A percentile compares a stretch with the other conserved stretches of the same genome.
Evolutionary conservation across 2,888 invertebrate species (phyloP).

Genomic region (Lypha dubia): DNA sequence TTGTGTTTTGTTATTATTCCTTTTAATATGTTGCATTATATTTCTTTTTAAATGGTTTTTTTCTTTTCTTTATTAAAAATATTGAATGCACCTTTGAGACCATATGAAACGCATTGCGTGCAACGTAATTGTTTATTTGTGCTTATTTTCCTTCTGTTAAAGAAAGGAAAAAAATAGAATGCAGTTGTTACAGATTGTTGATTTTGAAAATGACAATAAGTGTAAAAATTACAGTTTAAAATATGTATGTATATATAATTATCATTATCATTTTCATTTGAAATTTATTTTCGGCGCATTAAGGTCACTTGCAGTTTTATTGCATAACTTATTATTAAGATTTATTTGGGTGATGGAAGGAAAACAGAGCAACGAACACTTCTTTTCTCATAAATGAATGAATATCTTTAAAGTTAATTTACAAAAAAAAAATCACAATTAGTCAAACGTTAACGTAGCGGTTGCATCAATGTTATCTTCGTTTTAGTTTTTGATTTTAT

Average conservation of each 20-base stretch:
- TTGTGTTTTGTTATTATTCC: no score
- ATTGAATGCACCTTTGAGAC: not conserved
- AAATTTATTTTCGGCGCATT: slow-evolving; percentile 7
- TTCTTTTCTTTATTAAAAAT: no score
- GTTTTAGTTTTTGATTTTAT: not conserved
- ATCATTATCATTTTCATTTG: slow-evolving; percentile 26
- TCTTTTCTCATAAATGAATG: no score
- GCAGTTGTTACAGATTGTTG: slow-evolving; percentile 79
- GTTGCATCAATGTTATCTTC: not conserved
- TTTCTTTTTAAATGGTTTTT: no score
- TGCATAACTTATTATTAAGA: not conserved
- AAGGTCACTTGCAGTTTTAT: slow-evolving; percentile 43
- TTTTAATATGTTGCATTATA: no score
- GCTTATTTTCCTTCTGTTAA: slow-evolving; percentile 2
- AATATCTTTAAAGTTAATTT: not conserved
- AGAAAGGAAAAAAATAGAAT: not conserved
- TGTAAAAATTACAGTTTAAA: not conserved
- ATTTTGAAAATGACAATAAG: slow-evolving; percentile 79
- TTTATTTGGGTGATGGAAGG: not conserved
- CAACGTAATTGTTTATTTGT: slow-evolving; percentile 11
- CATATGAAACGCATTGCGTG: slow-evolving; percentile 47
- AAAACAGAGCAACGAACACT: not conserved
- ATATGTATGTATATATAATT: no score
- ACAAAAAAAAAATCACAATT: not conserved
- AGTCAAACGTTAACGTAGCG: not conserved